Conservation (phyloP, 2,888 invertebrate genomes). For the Boloria selene region DNA sequence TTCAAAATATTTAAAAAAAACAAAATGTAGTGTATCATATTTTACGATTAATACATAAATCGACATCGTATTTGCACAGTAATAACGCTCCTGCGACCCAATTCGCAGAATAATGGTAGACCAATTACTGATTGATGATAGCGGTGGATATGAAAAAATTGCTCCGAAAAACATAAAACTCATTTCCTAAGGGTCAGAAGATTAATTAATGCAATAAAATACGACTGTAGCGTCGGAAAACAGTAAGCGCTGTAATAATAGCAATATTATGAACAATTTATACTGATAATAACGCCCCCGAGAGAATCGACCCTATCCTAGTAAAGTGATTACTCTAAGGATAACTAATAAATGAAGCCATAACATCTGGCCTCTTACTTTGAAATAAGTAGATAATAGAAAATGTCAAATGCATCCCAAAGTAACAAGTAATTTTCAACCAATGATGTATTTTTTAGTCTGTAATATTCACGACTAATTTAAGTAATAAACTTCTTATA, state of each 20-base stretch:
- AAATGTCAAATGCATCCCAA: no score
- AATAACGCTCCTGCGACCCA: constrained; percentile 10
- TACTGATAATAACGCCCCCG: not conserved
- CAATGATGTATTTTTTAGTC: no score
- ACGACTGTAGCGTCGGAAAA: not conserved
- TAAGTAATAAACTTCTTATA: no score
- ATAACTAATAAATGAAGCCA: not conserved
- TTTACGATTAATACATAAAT: constrained; percentile 3
- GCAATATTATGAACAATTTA: constrained; percentile 8
- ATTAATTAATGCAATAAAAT: not conserved
- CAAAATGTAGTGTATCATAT: not conserved
- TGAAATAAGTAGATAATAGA: no score
- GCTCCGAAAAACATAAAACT: not conserved
- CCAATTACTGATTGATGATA: constrained; percentile 4
- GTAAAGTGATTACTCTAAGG: not conserved
- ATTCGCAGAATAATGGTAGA: constrained; percentile 2
- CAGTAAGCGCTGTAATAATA: not conserved
- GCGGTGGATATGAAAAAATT: constrained; percentile 3
- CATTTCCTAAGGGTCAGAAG: constrained; percentile 7
- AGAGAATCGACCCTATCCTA: not conserved
- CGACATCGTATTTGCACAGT: not conserved
- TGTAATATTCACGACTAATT: no score
- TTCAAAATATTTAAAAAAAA: not conserved
- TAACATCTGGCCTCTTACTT: no score
- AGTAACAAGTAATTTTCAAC: no score